A percentile compares a stretch with the other conserved stretches of the same genome.
Evolutionary conservation across 2,888 invertebrate genomes (phyloP).

Genomic region (Tetrapedia diversipes): DNA sequence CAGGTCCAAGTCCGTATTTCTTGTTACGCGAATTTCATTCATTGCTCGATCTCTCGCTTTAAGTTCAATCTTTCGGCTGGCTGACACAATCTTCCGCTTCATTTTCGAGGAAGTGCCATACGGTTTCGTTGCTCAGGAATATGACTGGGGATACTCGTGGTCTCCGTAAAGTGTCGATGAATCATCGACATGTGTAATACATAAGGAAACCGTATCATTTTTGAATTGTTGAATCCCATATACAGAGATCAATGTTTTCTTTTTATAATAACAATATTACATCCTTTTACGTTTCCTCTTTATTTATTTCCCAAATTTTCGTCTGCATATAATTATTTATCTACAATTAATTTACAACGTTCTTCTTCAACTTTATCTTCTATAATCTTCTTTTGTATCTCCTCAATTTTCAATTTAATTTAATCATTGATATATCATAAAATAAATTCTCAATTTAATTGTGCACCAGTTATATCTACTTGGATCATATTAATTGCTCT

Average conservation of each 20-base stretch:
- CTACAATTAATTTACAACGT: too few relatives aligned
- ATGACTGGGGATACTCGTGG: slow-evolving; percentile 11
- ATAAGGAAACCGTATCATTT: background rate
- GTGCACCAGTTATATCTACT: background rate
- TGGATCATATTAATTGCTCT: background rate
- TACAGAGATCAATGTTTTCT: background rate
- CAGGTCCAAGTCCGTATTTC: background rate
- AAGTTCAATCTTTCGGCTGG: background rate
- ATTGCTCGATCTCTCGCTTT: background rate
- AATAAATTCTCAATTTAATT: too few relatives aligned
- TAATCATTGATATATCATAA: too few relatives aligned
- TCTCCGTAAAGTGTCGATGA: slow-evolving; percentile 45
- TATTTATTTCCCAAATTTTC: too few relatives aligned
- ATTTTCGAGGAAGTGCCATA: slow-evolving; percentile 7
- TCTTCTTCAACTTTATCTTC: too few relatives aligned
- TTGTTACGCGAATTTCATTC: background rate
- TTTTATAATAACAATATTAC: background rate
- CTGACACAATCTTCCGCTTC: slow-evolving; percentile 26
- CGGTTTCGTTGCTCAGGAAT: background rate
- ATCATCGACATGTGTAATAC: slow-evolving; percentile 47
- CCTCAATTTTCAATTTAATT: background rate
- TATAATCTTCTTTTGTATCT: background rate
- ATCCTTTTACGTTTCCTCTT: too few relatives aligned
- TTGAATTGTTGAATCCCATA: background rate
- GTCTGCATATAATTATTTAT: too few relatives aligned